Conservation (phyloP, 2,888 invertebrate genomes). For the Copidosoma aretas region DNA sequence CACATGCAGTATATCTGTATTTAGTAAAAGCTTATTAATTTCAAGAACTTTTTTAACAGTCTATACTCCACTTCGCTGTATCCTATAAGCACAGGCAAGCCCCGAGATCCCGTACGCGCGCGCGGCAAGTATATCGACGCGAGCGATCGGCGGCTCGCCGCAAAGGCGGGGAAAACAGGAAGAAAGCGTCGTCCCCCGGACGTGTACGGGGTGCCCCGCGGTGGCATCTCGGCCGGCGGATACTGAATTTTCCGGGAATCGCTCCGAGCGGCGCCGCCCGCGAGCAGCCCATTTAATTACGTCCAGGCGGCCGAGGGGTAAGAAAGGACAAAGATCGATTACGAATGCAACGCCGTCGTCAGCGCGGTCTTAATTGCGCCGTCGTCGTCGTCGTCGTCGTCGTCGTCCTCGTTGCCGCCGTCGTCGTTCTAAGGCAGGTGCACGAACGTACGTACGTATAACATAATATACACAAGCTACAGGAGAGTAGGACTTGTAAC, state of each 20-base stretch:
- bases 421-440: constrained; percentile 29
- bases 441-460: background rate
- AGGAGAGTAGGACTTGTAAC: too few relatives aligned
- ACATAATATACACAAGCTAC: too few relatives aligned
- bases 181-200: background rate
- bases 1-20: too few relatives aligned
- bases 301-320: constrained; percentile 38
- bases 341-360: constrained; percentile 45
- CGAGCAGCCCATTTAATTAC: constrained; percentile 61
- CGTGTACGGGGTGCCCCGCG: too few relatives aligned
- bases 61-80: too few relatives aligned
- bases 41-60: too few relatives aligned
- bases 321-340: constrained; percentile 55
- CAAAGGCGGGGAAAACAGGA: background rate
- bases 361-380: constrained; percentile 55
- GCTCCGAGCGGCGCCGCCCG: constrained; percentile 1
- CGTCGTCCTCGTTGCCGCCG: constrained; percentile 5
- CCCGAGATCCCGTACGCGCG: background rate
- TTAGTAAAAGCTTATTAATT: too few relatives aligned
- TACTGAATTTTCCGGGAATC: constrained; percentile 17
- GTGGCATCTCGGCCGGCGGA: constrained; percentile 1
- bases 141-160: background rate
- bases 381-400: constrained; percentile 19
- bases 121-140: background rate
- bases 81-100: too few relatives aligned